Base-by-base conservation (phyloP, 1,140 invertebrate genomes). In the Rhopalosiphum padi region DNA sequence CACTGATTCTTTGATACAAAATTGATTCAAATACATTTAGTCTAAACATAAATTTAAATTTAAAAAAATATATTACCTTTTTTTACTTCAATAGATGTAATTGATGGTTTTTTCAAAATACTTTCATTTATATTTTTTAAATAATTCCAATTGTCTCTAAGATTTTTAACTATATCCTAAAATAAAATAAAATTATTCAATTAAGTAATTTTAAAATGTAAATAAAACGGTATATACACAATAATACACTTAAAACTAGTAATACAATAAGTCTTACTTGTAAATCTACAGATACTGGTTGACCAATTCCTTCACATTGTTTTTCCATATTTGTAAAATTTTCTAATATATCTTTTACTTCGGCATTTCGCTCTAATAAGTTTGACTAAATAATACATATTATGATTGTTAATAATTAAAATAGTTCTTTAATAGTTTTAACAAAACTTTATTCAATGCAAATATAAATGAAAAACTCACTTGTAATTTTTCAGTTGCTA, bases 321-420 rank as follows among this genome's bases (percentile, higher is more conserved):
- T 96, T 96, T 94, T 96, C 97, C 93, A 97, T 95, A 95, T 97
- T 97, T 77, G 96, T 97, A 95, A 96, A 97, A 95, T 97, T 97
- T 95, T 97, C 96, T 37, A 97, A 94, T 21, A 97, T 96, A 94
- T 97, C 97, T 94, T 96, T 96, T 7, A 97, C 96, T 95, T 97
- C 96, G 94, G 96, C 95, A 94, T 96, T 96, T 46, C 96, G 96
- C 94, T 97, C 96, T 93, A 95, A 95, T 1, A 97, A 95, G 51
- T 94, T 95, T 30, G 94, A 95, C 96, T 96, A 94, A 55, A 83
- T 23, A 87, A 21, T 41, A 91, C 0, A 90, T 60, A 91, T 55
- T 60, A 51, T 15, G 21, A 91, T 53, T 30, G 30, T 68, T 68
- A 68, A 68, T 82, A 90, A 43, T 35, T 18, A 77, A 68, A 51